These are phyloP conservation scores for Tetrapedia diversipes DNA, from an alignment of 2,888 invertebrate species.

Conservation along the genomic window DNA sequence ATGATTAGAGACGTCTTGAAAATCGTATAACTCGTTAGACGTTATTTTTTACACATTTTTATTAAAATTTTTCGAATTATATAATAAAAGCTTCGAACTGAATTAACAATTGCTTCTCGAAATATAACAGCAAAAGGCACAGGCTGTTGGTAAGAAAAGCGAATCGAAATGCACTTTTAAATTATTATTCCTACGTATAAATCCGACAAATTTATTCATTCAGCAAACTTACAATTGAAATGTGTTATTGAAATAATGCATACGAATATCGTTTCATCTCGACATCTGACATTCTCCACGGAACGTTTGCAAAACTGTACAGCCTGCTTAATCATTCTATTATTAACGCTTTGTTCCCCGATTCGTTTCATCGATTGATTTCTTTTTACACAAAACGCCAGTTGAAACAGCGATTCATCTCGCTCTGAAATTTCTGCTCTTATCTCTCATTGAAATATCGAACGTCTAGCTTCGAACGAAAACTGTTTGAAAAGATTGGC, in stretches of 20 bases:
- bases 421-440: too few relatives aligned
- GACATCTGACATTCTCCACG: not conserved
- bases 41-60: not conserved
- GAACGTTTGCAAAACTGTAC: not conserved
- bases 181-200: too few relatives aligned
- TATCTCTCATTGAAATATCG: too few relatives aligned
- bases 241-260: not conserved
- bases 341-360: not conserved
- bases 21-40: not conserved
- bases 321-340: not conserved
- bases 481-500: too few relatives aligned
- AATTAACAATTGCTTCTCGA: not conserved
- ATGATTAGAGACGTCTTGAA: conserved; percentile 19
- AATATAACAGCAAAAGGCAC: too few relatives aligned
- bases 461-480: too few relatives aligned
- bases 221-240: not conserved
- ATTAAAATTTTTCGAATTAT: not conserved
- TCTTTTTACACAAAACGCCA: too few relatives aligned
- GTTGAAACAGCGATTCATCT: too few relatives aligned
- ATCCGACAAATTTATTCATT: too few relatives aligned
- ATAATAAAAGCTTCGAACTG: not conserved
- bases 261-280: not conserved
- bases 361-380: not conserved
- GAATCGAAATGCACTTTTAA: too few relatives aligned
- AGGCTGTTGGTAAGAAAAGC: too few relatives aligned